Percentiles rank a stretch among this genome's conserved stretches.
phyloP scores from a whole-genome alignment of 1,140 invertebrate genomes.

The Rhagoletis pomonella region DNA sequence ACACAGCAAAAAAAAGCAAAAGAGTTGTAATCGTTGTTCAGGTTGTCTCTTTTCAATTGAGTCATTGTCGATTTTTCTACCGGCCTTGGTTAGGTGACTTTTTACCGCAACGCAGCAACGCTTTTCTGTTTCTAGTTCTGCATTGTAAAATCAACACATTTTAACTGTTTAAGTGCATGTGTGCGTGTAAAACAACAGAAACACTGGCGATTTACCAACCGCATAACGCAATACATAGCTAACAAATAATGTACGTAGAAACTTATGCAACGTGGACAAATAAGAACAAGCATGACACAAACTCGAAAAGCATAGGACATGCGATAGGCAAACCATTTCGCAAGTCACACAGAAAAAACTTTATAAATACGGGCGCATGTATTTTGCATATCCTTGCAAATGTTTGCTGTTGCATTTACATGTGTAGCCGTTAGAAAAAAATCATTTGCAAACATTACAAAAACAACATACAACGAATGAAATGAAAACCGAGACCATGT shows the following conservation, averaged over 20 bases:
- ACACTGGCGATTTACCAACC: conserved; percentile 6
- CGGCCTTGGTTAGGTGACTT: background rate
- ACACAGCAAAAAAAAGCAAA: too few relatives aligned
- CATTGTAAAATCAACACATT: background rate
- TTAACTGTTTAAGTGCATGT: background rate
- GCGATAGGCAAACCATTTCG: conserved; percentile 15
- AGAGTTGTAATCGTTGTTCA: too few relatives aligned
- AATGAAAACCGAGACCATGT: background rate
- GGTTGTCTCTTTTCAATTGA: too few relatives aligned
- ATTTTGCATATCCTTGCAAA: background rate
- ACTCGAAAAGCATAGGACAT: background rate
- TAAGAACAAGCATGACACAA: conserved; percentile 17
- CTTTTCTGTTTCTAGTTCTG: too few relatives aligned
- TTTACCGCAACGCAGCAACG: too few relatives aligned
- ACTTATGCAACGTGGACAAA: conserved; percentile 21
- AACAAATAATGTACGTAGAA: conserved; percentile 9
- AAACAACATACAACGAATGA: too few relatives aligned
- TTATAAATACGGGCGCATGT: background rate
- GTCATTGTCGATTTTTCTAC: too few relatives aligned
- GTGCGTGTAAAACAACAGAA: background rate
- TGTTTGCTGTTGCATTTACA: background rate
- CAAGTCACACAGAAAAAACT: background rate
- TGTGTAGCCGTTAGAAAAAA: background rate
- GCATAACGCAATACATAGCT: background rate
- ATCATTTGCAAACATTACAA: background rate